A percentile compares a stretch with the other conserved stretches of the same genome.
Conservation (phyloP, 2,888 invertebrate genomes). For the Pocota personata region DNA sequence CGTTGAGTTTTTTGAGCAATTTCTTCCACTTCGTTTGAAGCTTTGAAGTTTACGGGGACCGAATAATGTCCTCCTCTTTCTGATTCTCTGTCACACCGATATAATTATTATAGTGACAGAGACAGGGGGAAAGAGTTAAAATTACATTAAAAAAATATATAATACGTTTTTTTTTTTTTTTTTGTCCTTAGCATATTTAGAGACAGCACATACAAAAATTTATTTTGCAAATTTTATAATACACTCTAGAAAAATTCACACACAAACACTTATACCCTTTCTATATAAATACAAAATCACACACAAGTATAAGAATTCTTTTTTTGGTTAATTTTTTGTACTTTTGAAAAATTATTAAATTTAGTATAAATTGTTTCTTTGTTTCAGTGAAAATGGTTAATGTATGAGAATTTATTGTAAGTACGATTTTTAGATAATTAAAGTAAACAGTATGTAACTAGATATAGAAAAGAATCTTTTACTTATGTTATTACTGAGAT, state of each 20-base stretch:
- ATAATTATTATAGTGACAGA: neutral
- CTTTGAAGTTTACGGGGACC: constrained; percentile 65
- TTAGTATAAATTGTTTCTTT: constrained; percentile 10
- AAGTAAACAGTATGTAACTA: neutral
- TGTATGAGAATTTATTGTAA: constrained; percentile 46
- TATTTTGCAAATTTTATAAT: constrained; percentile 56
- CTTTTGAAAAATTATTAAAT: constrained; percentile 3
- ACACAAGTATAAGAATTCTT: no score
- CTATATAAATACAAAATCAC: constrained; percentile 6
- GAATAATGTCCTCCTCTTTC: constrained; percentile 47
- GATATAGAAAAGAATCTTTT: neutral
- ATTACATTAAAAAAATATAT: constrained; percentile 42
- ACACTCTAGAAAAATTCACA: constrained; percentile 15
- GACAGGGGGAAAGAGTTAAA: constrained; percentile 27
- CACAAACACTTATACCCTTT: neutral
- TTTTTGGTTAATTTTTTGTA: neutral
- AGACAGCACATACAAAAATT: constrained; percentile 31
- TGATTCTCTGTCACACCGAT: constrained; percentile 14
- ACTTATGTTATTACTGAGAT: neutral
- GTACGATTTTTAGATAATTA: constrained; percentile 8
- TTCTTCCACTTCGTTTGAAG: constrained; percentile 82
- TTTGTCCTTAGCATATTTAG: constrained; percentile 24
- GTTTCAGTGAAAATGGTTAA: constrained; percentile 40
- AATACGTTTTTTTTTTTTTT: neutral
- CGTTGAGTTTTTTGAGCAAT: constrained; percentile 79